These are phyloP conservation scores for Theocolax elegans DNA, from an alignment of 1,140 invertebrate species.

Conservation along the genomic window DNA sequence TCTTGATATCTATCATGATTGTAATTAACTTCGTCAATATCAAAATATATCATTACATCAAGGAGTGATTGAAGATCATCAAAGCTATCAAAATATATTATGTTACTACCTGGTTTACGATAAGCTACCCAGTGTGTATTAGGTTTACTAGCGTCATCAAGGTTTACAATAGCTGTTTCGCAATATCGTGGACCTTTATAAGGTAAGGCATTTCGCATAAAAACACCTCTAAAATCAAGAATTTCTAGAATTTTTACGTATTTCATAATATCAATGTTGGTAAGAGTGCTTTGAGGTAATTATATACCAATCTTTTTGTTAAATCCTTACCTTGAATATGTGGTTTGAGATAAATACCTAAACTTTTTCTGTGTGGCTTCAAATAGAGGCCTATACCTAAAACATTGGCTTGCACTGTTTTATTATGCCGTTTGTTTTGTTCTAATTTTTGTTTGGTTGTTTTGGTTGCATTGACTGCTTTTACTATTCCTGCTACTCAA, in stretches of 20 bases:
- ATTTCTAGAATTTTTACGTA: constrained; percentile 49
- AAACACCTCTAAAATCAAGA: constrained; percentile 50
- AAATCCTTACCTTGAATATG: too few relatives aligned
- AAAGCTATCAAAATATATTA: constrained; percentile 55
- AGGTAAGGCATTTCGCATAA: constrained; percentile 49
- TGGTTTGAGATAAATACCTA: too few relatives aligned
- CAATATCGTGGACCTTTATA: constrained; percentile 39
- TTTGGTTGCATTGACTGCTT: too few relatives aligned
- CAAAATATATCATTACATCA: constrained; percentile 50
- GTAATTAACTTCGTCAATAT: constrained; percentile 42
- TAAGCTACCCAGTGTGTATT: constrained; percentile 57
- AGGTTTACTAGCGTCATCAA: constrained; percentile 44
- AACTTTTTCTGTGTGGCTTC: too few relatives aligned
- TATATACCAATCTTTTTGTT: too few relatives aligned
- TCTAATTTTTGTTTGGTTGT: too few relatives aligned
- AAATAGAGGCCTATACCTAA: too few relatives aligned
- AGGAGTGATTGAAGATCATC: constrained; percentile 49
- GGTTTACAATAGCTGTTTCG: constrained; percentile 55
- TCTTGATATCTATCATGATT: constrained; percentile 47
- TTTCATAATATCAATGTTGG: too few relatives aligned
- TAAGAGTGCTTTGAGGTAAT: constrained; percentile 48
- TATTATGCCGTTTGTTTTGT: too few relatives aligned
- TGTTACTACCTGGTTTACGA: constrained; percentile 45
- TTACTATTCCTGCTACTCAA: too few relatives aligned
- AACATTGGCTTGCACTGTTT: too few relatives aligned